Base-by-base conservation (phyloP, 2,888 invertebrate genomes). In the Leptura quadrifasciata region DNA sequence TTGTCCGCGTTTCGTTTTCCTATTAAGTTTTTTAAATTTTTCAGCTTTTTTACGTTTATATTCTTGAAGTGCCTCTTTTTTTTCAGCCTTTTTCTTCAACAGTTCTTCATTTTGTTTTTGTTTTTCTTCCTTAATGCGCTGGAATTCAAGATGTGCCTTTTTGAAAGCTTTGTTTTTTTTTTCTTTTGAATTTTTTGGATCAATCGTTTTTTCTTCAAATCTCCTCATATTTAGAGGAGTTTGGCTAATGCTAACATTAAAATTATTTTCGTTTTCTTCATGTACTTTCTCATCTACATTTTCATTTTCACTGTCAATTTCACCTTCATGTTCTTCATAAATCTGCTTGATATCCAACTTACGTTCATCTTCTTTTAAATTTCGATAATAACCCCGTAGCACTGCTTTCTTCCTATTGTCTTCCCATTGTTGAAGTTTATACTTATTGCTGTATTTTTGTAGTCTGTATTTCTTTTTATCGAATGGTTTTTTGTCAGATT, bases 1-100 rank as follows among this genome's bases (percentile, higher is more conserved):
- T 86, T 97, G 97, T 0, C 97, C 97, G 84, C 92, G 95, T 83
- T 92, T 94, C 0, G 94, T 97, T 86, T 93, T 95, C 86, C 94
- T 94, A 64, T 93, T 94, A 57, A 96, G 88, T 79, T 93, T 93
- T 88, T 94, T 95, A 78, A 91, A 94, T 75, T 92, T 93, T 65
- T 94, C 93, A 63, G 92, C 90, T 82, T 94, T 95, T 82, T 93
- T 93, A 85, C 93, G 91, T 82, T 93, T 94, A 84, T 94, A 95
- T 79, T 92, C 91, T 80, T 91, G 91, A 54, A 94, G 83, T 12
- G 94, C 94, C 84, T 92, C 90, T 72, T 91, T 91, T 80, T 90
- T 91, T 84, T 94, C 93, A 60, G 91, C 89, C 84, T 91, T 92
- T 21, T 87, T 88, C 81, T 89, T 91, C 21, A 89, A 84, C 1